Evolutionary conservation across 2,113 vertebrate genomes (phyloP).

Genomic region (Syrmaticus mikado): DNA sequence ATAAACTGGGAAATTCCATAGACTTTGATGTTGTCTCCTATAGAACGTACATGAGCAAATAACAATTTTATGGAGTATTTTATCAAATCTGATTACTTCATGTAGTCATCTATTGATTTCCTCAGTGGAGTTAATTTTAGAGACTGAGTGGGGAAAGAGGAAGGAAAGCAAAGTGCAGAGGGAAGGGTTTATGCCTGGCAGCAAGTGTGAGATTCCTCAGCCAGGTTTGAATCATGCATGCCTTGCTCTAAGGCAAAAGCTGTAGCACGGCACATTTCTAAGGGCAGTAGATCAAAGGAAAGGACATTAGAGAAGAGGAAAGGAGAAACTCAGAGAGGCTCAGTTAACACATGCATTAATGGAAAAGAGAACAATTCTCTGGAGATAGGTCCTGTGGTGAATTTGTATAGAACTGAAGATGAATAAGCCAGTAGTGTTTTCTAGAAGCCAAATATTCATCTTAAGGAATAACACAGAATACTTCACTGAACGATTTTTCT

Average conservation of each 20-base stretch:
- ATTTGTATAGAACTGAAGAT: neutral
- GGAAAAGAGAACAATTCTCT: neutral
- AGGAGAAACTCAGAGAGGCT: neutral
- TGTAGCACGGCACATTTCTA: neutral
- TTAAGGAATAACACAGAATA: neutral
- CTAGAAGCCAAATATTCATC: neutral
- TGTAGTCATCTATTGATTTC: neutral
- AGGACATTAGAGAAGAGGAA: neutral
- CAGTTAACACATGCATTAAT: fast-evolving
- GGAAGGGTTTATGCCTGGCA: neutral
- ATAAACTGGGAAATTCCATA: neutral
- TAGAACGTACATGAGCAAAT: neutral
- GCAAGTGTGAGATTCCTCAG: neutral
- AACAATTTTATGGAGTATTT: neutral
- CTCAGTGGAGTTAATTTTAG: neutral
- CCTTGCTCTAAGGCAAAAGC: neutral
- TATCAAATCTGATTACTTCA: neutral
- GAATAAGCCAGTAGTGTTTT: neutral
- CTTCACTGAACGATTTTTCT: neutral
- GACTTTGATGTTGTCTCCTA: neutral
- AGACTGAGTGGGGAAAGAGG: neutral
- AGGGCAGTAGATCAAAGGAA: neutral
- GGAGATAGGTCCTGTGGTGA: neutral
- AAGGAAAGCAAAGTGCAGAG: neutral
- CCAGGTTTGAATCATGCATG: neutral